phyloP scores from a whole-genome alignment of 1,140 invertebrate species.

The Rhizoglyphus robini region DNA sequence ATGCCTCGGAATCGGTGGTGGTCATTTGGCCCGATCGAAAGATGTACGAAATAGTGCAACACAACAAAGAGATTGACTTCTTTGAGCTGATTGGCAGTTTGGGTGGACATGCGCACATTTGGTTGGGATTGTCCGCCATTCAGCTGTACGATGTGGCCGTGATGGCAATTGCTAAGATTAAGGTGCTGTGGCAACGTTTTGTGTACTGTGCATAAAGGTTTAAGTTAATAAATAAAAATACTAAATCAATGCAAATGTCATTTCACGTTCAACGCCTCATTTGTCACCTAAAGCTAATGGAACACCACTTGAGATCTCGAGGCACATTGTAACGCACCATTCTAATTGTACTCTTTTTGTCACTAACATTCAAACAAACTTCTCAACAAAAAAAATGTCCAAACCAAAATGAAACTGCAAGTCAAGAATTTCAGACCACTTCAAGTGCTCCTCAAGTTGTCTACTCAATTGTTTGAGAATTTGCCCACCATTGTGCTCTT shows the following conservation, averaged over 20 bases:
- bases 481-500: background rate
- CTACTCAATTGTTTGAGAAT: background rate
- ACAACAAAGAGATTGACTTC: background rate
- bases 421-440: background rate
- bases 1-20: background rate
- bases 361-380: background rate
- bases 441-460: background rate
- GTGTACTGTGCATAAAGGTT: no score
- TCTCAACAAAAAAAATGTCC: background rate
- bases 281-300: no score
- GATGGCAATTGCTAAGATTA: background rate
- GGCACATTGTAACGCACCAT: no score
- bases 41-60: constrained; percentile 9
- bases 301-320: no score
- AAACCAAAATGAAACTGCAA: background rate
- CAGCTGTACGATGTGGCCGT: background rate
- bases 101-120: constrained; percentile 11
- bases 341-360: background rate
- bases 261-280: no score
- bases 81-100: constrained; percentile 10
- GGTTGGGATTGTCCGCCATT: constrained; percentile 2
- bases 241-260: no score
- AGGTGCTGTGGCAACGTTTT: background rate
- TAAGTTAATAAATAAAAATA: no score
- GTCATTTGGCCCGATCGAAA: constrained; percentile 15